phyloP scores from a whole-genome alignment of 2,113 vertebrate species.

The Heterocephalus glaber region DNA sequence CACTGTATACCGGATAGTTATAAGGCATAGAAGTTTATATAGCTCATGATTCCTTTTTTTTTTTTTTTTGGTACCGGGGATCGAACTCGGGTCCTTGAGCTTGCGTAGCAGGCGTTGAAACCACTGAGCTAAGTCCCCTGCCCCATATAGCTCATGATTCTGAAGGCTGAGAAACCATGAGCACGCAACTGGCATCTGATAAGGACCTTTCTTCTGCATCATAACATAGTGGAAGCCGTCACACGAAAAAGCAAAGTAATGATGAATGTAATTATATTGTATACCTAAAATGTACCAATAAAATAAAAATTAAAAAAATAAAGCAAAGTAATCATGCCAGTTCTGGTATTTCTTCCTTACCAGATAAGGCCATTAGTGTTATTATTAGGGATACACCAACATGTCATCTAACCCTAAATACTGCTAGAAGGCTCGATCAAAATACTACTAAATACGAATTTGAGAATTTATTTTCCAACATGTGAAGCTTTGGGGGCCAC shows the following conservation, averaged over 20 bases:
- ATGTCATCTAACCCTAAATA: background rate
- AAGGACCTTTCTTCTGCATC: background rate
- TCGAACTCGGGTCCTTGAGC: too few relatives aligned
- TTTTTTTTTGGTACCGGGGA: too few relatives aligned
- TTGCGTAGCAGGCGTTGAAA: too few relatives aligned
- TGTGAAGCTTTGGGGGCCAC: too few relatives aligned
- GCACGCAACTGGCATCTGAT: too few relatives aligned
- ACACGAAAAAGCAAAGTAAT: too few relatives aligned
- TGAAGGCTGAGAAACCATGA: background rate
- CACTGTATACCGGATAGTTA: background rate
- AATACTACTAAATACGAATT: background rate
- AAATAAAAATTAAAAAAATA: too few relatives aligned
- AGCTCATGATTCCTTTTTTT: background rate
- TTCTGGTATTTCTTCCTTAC: too few relatives aligned
- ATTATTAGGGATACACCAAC: rapidly evolving
- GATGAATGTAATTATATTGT: too few relatives aligned
- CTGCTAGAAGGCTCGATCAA: background rate
- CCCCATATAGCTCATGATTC: too few relatives aligned
- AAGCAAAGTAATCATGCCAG: background rate
- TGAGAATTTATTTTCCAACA: background rate
- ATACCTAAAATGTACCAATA: too few relatives aligned
- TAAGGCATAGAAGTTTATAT: background rate
- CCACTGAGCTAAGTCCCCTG: too few relatives aligned
- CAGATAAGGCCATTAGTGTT: background rate
- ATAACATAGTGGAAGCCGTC: rapidly evolving